These are phyloP conservation scores for Gadus macrocephalus DNA, from an alignment of 2,113 vertebrate genomes.

Conservation along the genomic window DNA sequence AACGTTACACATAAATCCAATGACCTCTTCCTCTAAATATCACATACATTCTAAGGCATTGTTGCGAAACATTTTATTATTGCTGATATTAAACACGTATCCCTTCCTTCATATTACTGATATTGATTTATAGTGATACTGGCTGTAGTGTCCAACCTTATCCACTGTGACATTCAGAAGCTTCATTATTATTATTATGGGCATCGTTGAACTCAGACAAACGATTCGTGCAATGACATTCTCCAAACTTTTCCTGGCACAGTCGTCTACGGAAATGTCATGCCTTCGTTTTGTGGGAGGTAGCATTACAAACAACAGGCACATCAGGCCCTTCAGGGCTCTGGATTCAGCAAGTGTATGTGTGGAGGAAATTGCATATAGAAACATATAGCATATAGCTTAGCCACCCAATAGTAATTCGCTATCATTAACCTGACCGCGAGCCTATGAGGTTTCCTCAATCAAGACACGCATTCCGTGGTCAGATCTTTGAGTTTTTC, in stretches of 20 bases:
- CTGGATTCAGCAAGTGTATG: constrained; percentile 5
- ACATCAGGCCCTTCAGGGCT: constrained; percentile 37
- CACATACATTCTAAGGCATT: constrained; percentile 19
- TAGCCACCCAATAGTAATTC: constrained; percentile 11
- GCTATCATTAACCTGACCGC: constrained; percentile 36
- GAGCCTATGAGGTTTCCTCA: constrained; percentile 32
- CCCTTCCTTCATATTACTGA: not conserved
- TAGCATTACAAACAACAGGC: constrained; percentile 49
- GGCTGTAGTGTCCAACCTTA: not conserved
- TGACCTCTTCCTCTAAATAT: constrained; percentile 55
- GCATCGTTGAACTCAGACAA: constrained; percentile 28
- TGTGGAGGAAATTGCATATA: constrained; percentile 8
- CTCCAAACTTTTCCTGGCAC: constrained; percentile 12
- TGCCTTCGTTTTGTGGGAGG: constrained; percentile 26
- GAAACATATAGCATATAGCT: constrained; percentile 26
- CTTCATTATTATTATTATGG: constrained; percentile 30
- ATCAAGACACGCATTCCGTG: constrained; percentile 34
- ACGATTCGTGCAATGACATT: constrained; percentile 41
- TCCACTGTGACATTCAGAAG: constrained; percentile 28
- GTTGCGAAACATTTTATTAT: constrained; percentile 11
- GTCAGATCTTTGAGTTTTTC: constrained; percentile 25
- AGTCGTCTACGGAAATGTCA: constrained; percentile 45
- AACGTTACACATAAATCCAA: constrained; percentile 1
- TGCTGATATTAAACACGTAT: not conserved
- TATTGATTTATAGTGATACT: not conserved